Evolutionary conservation across 2,888 invertebrate species (phyloP).

Genomic region (Deladenus siricidicola): DNA sequence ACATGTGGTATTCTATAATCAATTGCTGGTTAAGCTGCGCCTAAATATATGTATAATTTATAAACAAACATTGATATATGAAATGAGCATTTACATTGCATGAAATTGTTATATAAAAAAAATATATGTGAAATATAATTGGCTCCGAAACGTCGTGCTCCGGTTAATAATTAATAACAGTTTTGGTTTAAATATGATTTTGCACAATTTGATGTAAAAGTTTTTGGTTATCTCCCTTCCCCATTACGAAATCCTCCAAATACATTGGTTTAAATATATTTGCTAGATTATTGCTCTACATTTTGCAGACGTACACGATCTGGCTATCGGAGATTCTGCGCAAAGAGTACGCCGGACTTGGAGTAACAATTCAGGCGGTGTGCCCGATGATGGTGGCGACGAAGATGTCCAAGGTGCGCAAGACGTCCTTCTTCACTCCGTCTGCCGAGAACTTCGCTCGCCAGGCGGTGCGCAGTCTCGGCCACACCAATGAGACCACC

Average conservation of each 20-base stretch:
- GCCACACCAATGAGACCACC: conserved; percentile 41
- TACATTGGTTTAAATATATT: too few relatives aligned
- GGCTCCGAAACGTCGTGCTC: too few relatives aligned
- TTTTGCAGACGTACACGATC: conserved; percentile 48
- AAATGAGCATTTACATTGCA: too few relatives aligned
- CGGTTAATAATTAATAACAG: too few relatives aligned
- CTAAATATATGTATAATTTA: too few relatives aligned
- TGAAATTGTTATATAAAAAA: too few relatives aligned
- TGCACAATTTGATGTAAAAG: background rate
- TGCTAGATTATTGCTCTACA: too few relatives aligned
- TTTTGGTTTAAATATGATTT: background rate
- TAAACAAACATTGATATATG: too few relatives aligned
- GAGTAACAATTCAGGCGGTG: conserved; percentile 53
- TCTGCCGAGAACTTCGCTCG: conserved; percentile 32
- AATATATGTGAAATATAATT: too few relatives aligned
- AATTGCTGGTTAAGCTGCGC: too few relatives aligned
- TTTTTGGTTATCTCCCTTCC: background rate
- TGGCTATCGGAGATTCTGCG: conserved; percentile 52
- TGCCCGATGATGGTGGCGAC: conserved; percentile 51
- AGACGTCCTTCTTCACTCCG: conserved; percentile 45
- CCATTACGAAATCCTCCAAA: too few relatives aligned
- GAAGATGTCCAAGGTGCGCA: conserved; percentile 43
- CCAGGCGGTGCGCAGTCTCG: conserved; percentile 43
- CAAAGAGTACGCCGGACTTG: conserved; percentile 54
- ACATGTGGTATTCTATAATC: too few relatives aligned